These are phyloP conservation scores for Eulemur rubriventer DNA, from an alignment of 2,797 vertebrate genomes.

Conservation along the genomic window DNA sequence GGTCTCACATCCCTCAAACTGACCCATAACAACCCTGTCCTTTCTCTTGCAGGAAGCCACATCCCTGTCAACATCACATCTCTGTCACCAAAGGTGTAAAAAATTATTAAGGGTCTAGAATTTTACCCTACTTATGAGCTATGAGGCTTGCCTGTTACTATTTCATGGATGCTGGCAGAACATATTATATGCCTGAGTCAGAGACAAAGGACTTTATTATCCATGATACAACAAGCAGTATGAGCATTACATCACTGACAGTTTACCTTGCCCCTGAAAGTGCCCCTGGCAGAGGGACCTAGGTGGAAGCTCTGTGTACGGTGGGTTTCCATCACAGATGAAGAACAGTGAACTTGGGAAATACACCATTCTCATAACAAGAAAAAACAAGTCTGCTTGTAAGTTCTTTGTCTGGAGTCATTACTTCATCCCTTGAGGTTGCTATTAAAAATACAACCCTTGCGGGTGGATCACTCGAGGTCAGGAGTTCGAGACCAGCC, in stretches of 20 bases:
- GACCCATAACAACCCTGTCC: neutral
- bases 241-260: neutral
- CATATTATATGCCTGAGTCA: neutral
- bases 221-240: neutral
- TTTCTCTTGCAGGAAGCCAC: neutral
- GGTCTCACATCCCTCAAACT: neutral
- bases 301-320: neutral
- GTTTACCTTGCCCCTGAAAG: neutral
- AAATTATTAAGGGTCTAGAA: neutral
- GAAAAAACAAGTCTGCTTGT: constrained; percentile 35
- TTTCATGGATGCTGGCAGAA: constrained; percentile 5
- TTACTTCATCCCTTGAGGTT: neutral
- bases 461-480: too few relatives aligned
- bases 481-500: too few relatives aligned
- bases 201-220: neutral
- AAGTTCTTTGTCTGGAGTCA: constrained; percentile 42
- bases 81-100: neutral
- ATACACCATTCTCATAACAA: constrained; percentile 36
- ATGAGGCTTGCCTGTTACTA: neutral
- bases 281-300: neutral
- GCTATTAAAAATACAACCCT: constrained; percentile 30
- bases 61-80: neutral
- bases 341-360: constrained; percentile 27
- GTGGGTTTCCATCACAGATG: neutral
- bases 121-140: neutral